Evolutionary conservation across 2,888 invertebrate species (phyloP).

Genomic region (Ectropis crepuscularia): DNA sequence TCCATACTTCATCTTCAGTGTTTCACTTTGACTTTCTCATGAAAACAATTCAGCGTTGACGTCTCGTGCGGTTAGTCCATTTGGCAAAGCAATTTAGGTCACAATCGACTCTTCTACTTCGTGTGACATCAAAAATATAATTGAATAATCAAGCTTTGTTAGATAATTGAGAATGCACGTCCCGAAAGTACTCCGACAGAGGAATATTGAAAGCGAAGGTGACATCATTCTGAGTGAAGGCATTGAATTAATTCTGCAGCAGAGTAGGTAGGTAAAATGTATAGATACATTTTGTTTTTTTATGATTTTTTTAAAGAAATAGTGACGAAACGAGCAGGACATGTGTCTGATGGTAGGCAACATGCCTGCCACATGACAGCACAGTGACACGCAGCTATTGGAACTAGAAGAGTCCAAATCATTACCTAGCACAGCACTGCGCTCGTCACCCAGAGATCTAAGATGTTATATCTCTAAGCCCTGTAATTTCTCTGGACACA

Average conservation of each 20-base stretch:
- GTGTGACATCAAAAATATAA: conserved; percentile 19
- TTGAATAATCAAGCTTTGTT: conserved; percentile 29
- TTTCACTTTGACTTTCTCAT: background rate
- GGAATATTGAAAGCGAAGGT: conserved; percentile 12
- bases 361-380: no score
- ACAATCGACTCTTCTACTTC: conserved; percentile 16
- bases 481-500: no score
- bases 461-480: no score
- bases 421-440: no score
- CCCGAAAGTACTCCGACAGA: conserved; percentile 14
- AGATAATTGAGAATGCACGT: conserved; percentile 4
- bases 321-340: no score
- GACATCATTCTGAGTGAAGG: conserved; percentile 12
- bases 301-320: no score
- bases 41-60: background rate
- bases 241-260: conserved; percentile 6
- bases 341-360: no score
- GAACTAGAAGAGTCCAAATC: no score
- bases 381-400: no score
- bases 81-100: conserved; percentile 17
- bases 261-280: background rate
- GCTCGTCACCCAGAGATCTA: no score
- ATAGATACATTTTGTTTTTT: background rate
- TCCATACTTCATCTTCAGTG: no score
- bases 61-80: background rate